Base-by-base conservation (phyloP, 2,888 invertebrate genomes). In the Macrosiphum euphorbiae region DNA sequence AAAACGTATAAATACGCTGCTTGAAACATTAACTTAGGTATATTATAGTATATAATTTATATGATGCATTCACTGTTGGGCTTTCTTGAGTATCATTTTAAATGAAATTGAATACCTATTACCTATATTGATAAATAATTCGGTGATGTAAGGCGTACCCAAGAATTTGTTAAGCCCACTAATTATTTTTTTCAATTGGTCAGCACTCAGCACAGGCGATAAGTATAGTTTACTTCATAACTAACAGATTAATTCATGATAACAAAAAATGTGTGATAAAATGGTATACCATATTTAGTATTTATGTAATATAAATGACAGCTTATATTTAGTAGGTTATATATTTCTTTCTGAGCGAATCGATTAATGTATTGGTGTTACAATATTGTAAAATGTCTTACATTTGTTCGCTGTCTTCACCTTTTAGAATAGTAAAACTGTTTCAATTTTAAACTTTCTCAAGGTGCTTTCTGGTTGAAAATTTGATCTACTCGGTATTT, bases 51-150 rank as follows among this genome's bases (percentile, higher is more conserved):
- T 67, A 67, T 67, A n/a, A 67, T 67, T 67, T 67, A 67, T 5
- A 67, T 67, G 16, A 67, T 5, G n/a, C 67, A n/a, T 13, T n/a
- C n/a, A n/a, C 16, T n/a, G 13, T 67, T 67, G n/a, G n/a, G 67
- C n/a, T 67, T 67, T 67, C 67, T 67, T 67, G n/a, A n/a, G n/a
- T 67, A 67, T 67, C 67, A 67, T 67, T 16, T 67, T 67, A 67
- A 67, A 67, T 67, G 67, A 67, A 67, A 67, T 67, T 67, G 67
- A 67, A 67, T 67, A 67, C 67, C 5, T 67, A 67, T n/a, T n/a
- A n/a, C n/a, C n/a, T n/a, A n/a, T n/a, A n/a, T n/a, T 67, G 16
- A 67, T 67, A 67, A 67, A 67, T 67, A 67, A 67, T 67, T 67
- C n/a, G n/a, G n/a, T 67, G n/a, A 16, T 67, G 16, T 67, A 47